Conservation (phyloP, 2,113 vertebrate genomes). For the Notothenia coriiceps region DNA sequence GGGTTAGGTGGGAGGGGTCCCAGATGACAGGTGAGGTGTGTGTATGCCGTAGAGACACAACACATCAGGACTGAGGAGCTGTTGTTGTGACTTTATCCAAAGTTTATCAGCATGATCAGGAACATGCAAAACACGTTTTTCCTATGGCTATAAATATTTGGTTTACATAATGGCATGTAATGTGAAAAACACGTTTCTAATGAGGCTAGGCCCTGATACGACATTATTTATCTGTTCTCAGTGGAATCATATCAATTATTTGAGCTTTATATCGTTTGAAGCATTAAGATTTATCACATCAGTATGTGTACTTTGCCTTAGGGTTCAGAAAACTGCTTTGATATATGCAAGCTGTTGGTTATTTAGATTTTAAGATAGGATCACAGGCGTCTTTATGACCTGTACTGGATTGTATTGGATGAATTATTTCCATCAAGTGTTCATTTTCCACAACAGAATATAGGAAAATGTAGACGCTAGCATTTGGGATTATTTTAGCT, state of each 20-base stretch:
- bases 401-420: neutral
- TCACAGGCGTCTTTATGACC: neutral
- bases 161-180: conserved; percentile 1
- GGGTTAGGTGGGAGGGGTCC: neutral
- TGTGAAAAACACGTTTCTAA: neutral
- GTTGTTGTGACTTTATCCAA: neutral
- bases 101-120: conserved; percentile 7
- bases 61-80: neutral
- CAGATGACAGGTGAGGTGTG: conserved; percentile 1
- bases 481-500: too few species aligned
- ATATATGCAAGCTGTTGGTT: neutral
- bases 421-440: neutral
- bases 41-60: neutral
- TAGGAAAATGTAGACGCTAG: neutral
- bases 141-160: neutral
- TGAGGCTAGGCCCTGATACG: neutral
- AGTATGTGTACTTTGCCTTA: neutral
- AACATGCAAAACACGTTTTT: conserved; percentile 1
- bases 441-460: neutral
- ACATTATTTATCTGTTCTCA: neutral
- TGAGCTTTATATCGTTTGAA: too few species aligned
- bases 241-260: neutral
- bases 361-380: neutral
- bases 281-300: neutral
- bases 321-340: neutral